A percentile compares a stretch with the other conserved stretches of the same genome.
Conservation (phyloP, 1,140 invertebrate species). For the Drosophila micromelanica region DNA sequence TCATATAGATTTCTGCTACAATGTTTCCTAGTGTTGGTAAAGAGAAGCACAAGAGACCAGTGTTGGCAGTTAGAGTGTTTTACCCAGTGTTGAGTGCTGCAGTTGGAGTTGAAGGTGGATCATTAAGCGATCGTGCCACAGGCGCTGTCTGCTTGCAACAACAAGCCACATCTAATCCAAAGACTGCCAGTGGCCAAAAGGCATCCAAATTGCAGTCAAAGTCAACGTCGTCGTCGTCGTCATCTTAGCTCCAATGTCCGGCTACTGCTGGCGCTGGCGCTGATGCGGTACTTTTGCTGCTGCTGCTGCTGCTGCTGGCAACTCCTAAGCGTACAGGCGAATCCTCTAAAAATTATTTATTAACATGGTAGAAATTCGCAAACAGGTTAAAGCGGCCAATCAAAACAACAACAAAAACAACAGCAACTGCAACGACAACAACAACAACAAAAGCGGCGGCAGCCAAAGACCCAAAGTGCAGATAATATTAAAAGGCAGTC, state of each 20-base stretch:
- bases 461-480: conserved; percentile 79
- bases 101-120: neutral
- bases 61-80: neutral
- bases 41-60: neutral
- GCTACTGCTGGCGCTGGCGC: conserved; percentile 36
- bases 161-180: conserved; percentile 59
- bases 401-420: conserved; percentile 61
- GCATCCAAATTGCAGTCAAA: neutral
- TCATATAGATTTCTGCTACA: too few relatives aligned
- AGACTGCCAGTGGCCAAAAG: conserved; percentile 17
- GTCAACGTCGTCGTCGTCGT: neutral
- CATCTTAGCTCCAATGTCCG: conserved; percentile 7
- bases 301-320: conserved; percentile 13
- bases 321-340: conserved; percentile 37
- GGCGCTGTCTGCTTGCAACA: conserved; percentile 24
- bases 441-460: conserved; percentile 56
- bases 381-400: conserved; percentile 82
- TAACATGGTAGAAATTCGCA: conserved; percentile 83
- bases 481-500: conserved; percentile 82
- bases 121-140: conserved; percentile 21
- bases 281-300: conserved; percentile 70
- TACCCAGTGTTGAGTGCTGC: neutral
- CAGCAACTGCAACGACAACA: conserved; percentile 25
- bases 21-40: conserved; percentile 3
- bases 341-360: conserved; percentile 83